phyloP scores from a whole-genome alignment of 2,113 vertebrate species.

The Amblyornis subalaris region DNA sequence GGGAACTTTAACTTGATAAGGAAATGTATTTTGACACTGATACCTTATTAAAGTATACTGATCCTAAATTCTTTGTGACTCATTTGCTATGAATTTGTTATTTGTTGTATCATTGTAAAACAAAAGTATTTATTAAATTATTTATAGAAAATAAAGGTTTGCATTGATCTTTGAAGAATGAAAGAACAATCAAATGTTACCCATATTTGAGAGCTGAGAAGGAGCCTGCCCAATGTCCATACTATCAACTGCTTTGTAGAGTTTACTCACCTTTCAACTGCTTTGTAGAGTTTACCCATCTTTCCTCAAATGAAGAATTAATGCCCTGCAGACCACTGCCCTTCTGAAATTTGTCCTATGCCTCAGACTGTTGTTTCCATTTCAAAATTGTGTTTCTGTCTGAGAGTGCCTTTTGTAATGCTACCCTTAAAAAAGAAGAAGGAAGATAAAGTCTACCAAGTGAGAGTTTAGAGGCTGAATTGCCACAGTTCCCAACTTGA shows the following conservation, averaged over 20 bases:
- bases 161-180: constrained; percentile 53
- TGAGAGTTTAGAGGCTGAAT: not conserved
- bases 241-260: not conserved
- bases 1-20: constrained; percentile 88
- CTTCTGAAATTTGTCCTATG: not conserved
- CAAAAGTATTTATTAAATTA: constrained; percentile 63
- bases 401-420: not conserved
- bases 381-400: not conserved
- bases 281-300: not conserved
- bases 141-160: constrained; percentile 63
- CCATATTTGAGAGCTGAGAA: not conserved
- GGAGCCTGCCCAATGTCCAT: not conserved
- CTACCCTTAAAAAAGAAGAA: not conserved
- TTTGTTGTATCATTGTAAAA: constrained; percentile 50
- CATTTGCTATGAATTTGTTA: constrained; percentile 60
- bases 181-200: not conserved
- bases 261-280: not conserved
- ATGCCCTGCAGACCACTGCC: not conserved
- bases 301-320: not conserved
- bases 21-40: constrained; percentile 98
- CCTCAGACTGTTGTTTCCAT: not conserved
- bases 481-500: not conserved
- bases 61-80: constrained; percentile 75
- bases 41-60: constrained; percentile 97
- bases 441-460: not conserved